Evolutionary conservation across 2,888 invertebrate genomes (phyloP), one percentile per base, ranked within the genome.

Genomic region (Ashinkailepas kermadecensis): DNA sequence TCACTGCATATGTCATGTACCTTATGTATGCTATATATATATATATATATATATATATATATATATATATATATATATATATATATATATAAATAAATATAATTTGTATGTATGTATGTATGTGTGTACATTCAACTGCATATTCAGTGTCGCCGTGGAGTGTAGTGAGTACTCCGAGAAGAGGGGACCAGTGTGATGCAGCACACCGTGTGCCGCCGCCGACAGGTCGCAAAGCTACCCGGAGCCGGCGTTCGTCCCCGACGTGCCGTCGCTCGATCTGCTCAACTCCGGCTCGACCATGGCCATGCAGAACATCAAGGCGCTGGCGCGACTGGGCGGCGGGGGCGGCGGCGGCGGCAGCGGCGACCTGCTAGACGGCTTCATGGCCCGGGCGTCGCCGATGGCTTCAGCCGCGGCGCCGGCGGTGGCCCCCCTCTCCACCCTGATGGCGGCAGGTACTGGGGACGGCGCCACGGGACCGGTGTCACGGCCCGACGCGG

Each of bases 291-390:
- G 82, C 88, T 95, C 84, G 93, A 93, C 12, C 94, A 95, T 87
- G 89, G 94, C 95, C 18, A 92, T 94, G 85, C 94, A 94, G 88
- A 96, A 96, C 89, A 89, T 96, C 84, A 95, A 96, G 87, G 95
- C 95, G 58, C 91, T 96, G 83, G 95, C 95, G 83, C 96, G 96
- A 88, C 90, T 96, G 82, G 95, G 95, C 86, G 88, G 88, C 83
- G 86, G 87, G 67, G 78, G 57, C 15, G 78, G 65, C 10, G 65
- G 21, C 2, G 65, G 10, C 1, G 10, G 57, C 57, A 23, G 57
- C 78, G 78, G 57, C 7, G 78, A 57, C 74, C 54, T 74, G 74
- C 9, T 92, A 92, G 6, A 90, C 90, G 83, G 90, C 88, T 54
- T 82, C 84, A 54, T 85, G 81, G 25, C 79, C 84, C 80, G 84